phyloP scores from a whole-genome alignment of 1,140 invertebrate genomes.

The Paraescarpia echinospica region DNA sequence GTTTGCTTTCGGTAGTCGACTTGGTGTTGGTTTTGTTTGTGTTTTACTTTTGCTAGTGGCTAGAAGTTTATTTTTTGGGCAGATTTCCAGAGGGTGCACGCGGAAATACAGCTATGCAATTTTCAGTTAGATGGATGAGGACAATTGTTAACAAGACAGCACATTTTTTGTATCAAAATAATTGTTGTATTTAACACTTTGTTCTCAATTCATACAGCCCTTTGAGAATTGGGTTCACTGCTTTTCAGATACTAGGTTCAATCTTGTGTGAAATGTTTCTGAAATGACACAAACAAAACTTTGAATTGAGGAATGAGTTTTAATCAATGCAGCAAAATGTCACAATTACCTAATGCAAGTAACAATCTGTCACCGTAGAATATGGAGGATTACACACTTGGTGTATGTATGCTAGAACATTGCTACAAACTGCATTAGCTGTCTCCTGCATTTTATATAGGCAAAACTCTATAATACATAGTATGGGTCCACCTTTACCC shows the following conservation, averaged over 20 bases:
- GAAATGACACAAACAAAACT: too few species aligned
- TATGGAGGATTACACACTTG: not conserved
- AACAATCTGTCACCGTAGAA: not conserved
- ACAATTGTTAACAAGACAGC: too few species aligned
- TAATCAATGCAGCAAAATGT: not conserved
- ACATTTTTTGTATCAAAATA: not conserved
- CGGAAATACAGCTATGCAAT: not conserved
- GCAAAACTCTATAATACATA: not conserved
- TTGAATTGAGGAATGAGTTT: too few species aligned
- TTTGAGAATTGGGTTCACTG: too few species aligned
- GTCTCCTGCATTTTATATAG: not conserved
- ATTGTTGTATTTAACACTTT: not conserved
- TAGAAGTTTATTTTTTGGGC: not conserved
- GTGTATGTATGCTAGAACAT: too few species aligned
- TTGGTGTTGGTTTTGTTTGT: not conserved
- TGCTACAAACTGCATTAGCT: not conserved
- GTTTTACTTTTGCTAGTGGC: not conserved
- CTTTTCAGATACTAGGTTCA: too few species aligned
- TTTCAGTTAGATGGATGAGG: too few species aligned
- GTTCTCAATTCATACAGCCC: too few species aligned
- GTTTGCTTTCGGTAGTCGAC: not conserved
- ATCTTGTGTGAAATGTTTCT: too few species aligned
- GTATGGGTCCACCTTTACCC: not conserved
- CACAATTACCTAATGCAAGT: not conserved
- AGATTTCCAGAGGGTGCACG: not conserved